phyloP scores from a whole-genome alignment of 2,888 invertebrate genomes.

The Eristalis pertinax region DNA sequence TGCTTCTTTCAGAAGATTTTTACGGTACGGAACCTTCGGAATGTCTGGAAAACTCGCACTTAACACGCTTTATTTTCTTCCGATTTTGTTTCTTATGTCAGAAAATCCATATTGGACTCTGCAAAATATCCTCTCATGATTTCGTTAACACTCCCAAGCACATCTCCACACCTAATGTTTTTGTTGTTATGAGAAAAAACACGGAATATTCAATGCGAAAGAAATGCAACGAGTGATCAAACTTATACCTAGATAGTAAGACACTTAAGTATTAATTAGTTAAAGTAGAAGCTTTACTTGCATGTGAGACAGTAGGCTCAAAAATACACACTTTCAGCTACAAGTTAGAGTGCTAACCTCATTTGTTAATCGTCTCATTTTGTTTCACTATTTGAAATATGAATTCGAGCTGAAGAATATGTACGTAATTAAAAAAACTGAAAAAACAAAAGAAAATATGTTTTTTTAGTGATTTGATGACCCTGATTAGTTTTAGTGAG shows the following conservation, averaged over 20 bases:
- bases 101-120: neutral
- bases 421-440: neutral
- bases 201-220: conserved; percentile 36
- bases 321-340: conserved; percentile 25
- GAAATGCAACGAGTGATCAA: conserved; percentile 61
- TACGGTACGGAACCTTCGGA: no score
- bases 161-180: conserved; percentile 22
- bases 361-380: conserved; percentile 2
- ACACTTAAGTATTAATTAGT: conserved; percentile 26
- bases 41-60: no score
- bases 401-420: conserved; percentile 6
- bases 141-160: conserved; percentile 31
- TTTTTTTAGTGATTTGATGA: conserved; percentile 50
- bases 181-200: neutral
- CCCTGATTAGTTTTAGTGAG: conserved; percentile 54
- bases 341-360: conserved; percentile 19
- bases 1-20: no score
- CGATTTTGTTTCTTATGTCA: no score
- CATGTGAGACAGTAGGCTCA: conserved; percentile 13
- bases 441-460: conserved; percentile 5
- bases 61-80: no score
- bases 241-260: neutral
- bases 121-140: neutral
- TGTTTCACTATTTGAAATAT: neutral
- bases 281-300: conserved; percentile 38